Evolutionary conservation across 2,113 vertebrate genomes (phyloP).

Genomic region (Empidonax traillii): DNA sequence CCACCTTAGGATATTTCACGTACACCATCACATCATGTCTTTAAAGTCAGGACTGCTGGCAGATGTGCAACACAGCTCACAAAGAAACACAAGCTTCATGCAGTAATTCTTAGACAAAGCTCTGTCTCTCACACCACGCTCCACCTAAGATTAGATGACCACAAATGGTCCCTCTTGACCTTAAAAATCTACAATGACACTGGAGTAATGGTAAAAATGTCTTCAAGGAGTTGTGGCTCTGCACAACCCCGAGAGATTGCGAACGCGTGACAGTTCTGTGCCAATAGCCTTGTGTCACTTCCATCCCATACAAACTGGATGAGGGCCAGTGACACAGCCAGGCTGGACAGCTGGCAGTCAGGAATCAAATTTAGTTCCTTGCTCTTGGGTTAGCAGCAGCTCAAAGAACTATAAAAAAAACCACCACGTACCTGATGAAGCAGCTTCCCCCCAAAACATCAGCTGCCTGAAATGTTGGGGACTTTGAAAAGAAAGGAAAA

Average conservation of each 20-base stretch:
- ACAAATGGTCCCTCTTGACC: neutral
- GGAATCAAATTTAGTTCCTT: neutral
- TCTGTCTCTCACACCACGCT: neutral
- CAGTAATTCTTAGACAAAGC: neutral
- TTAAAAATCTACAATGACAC: neutral
- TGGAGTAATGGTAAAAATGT: neutral
- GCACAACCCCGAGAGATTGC: neutral
- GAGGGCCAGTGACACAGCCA: neutral
- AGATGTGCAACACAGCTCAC: neutral
- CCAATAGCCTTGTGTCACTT: neutral
- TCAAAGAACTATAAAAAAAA: neutral
- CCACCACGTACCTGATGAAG: neutral
- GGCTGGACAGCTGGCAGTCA: neutral
- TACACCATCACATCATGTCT: neutral
- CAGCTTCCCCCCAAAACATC: neutral
- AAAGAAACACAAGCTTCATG: neutral
- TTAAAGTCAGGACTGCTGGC: neutral
- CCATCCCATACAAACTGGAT: neutral
- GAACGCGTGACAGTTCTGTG: neutral
- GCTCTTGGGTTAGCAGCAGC: neutral
- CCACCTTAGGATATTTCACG: neutral
- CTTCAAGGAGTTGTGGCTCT: neutral
- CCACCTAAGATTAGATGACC: neutral
- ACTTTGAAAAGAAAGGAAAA: neutral
- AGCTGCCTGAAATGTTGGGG: neutral